Evolutionary conservation across 2,797 vertebrate genomes (phyloP), one percentile per base, ranked within the genome.

Genomic region (Coregonus ussuriensis): DNA sequence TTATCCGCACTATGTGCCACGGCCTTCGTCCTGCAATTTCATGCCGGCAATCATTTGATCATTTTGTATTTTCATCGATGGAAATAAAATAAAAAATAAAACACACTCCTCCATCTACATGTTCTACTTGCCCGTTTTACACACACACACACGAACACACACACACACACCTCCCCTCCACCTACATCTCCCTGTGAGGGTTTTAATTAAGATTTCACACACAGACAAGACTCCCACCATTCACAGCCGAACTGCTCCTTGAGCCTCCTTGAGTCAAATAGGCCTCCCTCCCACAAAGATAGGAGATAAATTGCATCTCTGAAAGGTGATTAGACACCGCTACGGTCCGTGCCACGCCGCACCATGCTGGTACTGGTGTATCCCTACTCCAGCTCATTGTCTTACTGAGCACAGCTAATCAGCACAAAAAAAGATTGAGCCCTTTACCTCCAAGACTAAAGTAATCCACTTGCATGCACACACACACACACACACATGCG

Each of bases 391-490:
- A 62, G 56, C 71, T 84, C 79, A 85, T 84, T 81, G 79, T 80
- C 82, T 82, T 82, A 84, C 77, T 85, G 79, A 85, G 85, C 81
- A 56, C 66, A 66, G 66, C 85, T 85, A 79, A 88, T 85, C 81
- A 72, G 79, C 35, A 11, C 76, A 80, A 81, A 86, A 3, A 79
- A 47, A 79, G 81, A 80, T 82, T 4, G 54, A 59, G 54, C 54
- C 54, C 41, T 47, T 47, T 47, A 47, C 41, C 41, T 11, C 41
- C 2, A 0, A 47, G 41, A 47, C 41, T 47, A 47, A 15, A n/a
- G 15, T 16, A 16, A 59, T n/a, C 15, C 54, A 59, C 54, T 4
- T 7, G 0, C 54, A 59, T 16, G 6, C 54, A 59, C 18, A 4
- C 11, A 54, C 16, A 54, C 53, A 54, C 53, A 54, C 53, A 54